These are phyloP conservation scores for Phylloscopus collybita DNA, from an alignment of 2,797 vertebrate genomes.

Conservation along the genomic window DNA sequence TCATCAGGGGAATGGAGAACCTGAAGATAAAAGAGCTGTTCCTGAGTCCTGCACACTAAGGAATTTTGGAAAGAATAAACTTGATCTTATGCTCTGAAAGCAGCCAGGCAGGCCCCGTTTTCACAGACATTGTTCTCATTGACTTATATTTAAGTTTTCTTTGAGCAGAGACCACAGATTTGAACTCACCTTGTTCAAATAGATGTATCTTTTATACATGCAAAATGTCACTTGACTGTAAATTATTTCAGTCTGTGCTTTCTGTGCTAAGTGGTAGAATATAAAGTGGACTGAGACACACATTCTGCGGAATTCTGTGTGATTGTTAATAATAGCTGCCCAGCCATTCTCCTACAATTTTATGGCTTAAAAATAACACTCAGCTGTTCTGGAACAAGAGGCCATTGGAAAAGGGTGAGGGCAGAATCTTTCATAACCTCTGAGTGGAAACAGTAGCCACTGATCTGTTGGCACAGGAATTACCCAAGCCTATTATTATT, in stretches of 20 bases:
- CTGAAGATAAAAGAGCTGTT: neutral
- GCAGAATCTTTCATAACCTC: conserved; percentile 56
- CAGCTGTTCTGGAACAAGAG: conserved; percentile 62
- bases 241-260: conserved; percentile 47
- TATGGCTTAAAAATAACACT: conserved; percentile 61
- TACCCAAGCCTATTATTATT: conserved; percentile 64
- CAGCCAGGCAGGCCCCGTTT: neutral
- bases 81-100: neutral
- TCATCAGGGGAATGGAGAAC: neutral
- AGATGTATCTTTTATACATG: conserved; percentile 39
- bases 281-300: conserved; percentile 27
- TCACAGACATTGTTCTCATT: neutral
- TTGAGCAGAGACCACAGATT: conserved; percentile 12
- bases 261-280: conserved; percentile 28
- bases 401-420: conserved; percentile 51
- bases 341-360: conserved; percentile 45
- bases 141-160: conserved; percentile 25
- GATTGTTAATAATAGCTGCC: conserved; percentile 67
- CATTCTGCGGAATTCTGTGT: conserved; percentile 34
- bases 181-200: conserved; percentile 42
- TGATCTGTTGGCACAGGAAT: conserved; percentile 63
- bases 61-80: conserved; percentile 31
- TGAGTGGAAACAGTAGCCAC: conserved; percentile 35
- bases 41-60: neutral
- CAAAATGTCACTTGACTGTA: conserved; percentile 46